Conservation (phyloP, 1,140 invertebrate species). For the Agraylea sexmaculata region DNA sequence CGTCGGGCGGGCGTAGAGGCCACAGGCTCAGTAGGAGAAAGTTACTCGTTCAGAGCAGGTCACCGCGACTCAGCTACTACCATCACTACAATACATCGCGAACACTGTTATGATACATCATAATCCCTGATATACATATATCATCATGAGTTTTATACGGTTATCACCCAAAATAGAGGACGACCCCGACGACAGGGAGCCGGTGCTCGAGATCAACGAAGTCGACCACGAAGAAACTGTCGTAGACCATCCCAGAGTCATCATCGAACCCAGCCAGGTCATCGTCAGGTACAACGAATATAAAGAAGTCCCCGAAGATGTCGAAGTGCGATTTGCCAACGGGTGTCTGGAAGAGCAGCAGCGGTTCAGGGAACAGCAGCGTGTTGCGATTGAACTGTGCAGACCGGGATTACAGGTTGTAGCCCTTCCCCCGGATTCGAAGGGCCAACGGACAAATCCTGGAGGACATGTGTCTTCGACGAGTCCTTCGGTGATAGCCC, state of each 20-base stretch:
- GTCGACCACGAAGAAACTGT: conserved; percentile 19
- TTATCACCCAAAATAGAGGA: conserved; percentile 16
- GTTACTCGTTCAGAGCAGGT: conserved; percentile 27
- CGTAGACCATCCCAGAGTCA: conserved; percentile 17
- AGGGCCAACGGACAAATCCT: conserved; percentile 3
- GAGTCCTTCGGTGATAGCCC: conserved; percentile 29
- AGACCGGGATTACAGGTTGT: conserved; percentile 31
- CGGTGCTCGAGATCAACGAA: conserved; percentile 12
- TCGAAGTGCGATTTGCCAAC: conserved; percentile 2
- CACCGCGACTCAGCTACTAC: conserved; percentile 22
- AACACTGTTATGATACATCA: conserved; percentile 3
- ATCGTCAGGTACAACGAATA: conserved; percentile 10
- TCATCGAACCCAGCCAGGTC: conserved; percentile 17
- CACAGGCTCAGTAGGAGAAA: conserved; percentile 24
- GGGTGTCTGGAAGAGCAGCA: conserved; percentile 17
- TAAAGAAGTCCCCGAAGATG: conserved; percentile 1
- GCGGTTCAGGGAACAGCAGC: conserved; percentile 18
- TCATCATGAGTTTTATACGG: conserved; percentile 10
- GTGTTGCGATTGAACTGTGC: conserved; percentile 26
- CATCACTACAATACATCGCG: conserved; percentile 15
- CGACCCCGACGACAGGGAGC: conserved; percentile 2
- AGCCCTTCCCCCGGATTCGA: conserved; percentile 34
- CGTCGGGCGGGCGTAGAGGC: conserved; percentile 8
- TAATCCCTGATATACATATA: background rate
- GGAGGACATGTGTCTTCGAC: conserved; percentile 28